Base-by-base conservation (phyloP, 2,113 vertebrate genomes). In the Callipepla squamata region DNA sequence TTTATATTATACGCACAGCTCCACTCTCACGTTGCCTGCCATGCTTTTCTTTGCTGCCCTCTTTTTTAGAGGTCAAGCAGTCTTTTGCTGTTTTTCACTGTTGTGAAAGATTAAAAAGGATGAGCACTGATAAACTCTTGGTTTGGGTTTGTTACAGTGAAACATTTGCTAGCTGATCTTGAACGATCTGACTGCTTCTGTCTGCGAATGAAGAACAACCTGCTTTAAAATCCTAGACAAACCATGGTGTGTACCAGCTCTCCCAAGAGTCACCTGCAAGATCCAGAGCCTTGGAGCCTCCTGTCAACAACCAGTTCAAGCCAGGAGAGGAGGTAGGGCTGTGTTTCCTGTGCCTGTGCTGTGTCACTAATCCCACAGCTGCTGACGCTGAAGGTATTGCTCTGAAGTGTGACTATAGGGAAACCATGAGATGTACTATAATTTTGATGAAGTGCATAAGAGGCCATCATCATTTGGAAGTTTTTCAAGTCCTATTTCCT, bases 1-100 rank as follows among this genome's bases (percentile, higher is more conserved):
- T 40, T 40, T 40, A 40, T 40, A 40, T 40, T 40, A 40, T 40
- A 40, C 13, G 62, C 62, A 30, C n/a, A 80, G 20, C n/a, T 51
- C 38, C 9, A 36, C 7, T n/a, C 16, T 75, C 2, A 0, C 0
- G 0, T 12, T 21, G 22, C 44, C 13, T 58, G 15, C 21, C 2
- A 0, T 50, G 38, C 21, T 69, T 65, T 19, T 53, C 63, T 78
- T 48, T 51, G 34, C 28, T 0, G 0, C 34, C 30, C 13, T 50
- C 22, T 57, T 32, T 63, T 44, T 19, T 5, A 36, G 65, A 69
- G n/a, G 23, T 61, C 32, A 34, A 53, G 38, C n/a, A 15, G 3
- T 34, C 19, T 86, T 62, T 63, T 63, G 22, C 32, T 73, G 53
- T 5, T 28, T 80, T 80, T 61, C 21, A 22, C 42, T 40, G 34